These are phyloP conservation scores for Colletes collaris DNA, from an alignment of 2,888 invertebrate genomes.

Conservation along the genomic window DNA sequence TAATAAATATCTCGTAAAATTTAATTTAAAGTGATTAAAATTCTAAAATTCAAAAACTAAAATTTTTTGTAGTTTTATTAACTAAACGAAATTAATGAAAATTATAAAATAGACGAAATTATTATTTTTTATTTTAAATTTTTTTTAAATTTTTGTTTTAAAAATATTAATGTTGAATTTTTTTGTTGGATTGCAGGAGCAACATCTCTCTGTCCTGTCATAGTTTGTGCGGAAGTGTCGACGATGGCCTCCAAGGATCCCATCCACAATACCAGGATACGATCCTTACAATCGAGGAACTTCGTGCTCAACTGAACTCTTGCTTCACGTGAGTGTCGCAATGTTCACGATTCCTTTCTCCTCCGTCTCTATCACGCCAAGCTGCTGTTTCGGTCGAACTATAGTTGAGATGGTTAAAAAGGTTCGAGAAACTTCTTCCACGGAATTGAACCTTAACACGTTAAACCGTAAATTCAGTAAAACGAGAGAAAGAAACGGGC, in stretches of 20 bases:
- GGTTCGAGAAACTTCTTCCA: neutral
- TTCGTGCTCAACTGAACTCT: slow-evolving; percentile 88
- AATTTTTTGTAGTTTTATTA: too few species aligned
- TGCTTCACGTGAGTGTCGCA: slow-evolving; percentile 86
- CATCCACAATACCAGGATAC: slow-evolving; percentile 83
- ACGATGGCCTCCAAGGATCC: slow-evolving; percentile 77
- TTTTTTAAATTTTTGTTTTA: neutral
- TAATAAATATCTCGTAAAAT: neutral
- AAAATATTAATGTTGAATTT: neutral
- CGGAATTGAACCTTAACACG: neutral
- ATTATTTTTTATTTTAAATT: too few species aligned
- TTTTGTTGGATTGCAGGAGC: slow-evolving; percentile 73
- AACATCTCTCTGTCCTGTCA: slow-evolving; percentile 80
- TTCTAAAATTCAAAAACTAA: too few species aligned
- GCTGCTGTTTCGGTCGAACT: neutral
- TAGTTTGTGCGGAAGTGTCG: slow-evolving; percentile 76
- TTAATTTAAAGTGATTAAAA: neutral
- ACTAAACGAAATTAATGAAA: too few species aligned
- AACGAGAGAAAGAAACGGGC: too few species aligned
- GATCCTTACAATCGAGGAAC: slow-evolving; percentile 88
- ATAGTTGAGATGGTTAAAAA: neutral
- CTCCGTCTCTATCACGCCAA: slow-evolving; percentile 5
- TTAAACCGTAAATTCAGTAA: neutral
- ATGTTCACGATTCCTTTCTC: neutral
- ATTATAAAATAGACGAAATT: too few species aligned